Base-by-base conservation (phyloP, 1,140 invertebrate genomes). In the Tetramorium alpestre region DNA sequence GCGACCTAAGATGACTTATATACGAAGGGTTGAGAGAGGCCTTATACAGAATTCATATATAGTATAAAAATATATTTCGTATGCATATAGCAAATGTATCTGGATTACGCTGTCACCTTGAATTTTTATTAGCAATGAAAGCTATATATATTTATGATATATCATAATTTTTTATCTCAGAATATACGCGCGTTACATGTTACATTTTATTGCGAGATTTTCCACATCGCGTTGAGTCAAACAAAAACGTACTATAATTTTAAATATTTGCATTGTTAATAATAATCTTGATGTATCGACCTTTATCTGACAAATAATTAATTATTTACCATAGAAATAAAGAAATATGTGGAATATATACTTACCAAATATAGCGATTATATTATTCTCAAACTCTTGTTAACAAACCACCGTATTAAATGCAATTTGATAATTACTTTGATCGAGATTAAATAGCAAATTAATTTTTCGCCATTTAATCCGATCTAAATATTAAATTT, bases 291-390 rank as follows among this genome's bases (percentile, higher is more conserved):
- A 76, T 10, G 44, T 5, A 51, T 72, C 4, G 22, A 28, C 1
- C 28, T 62, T 60, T 4, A 25, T 38, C 69, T 38, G 18, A 60
- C 11, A 33, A 2, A 38, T 38, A 73, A 41, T 67, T 38, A 38
- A 49, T 58, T 60, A 84, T 49, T 73, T 60, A 33, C 5, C 41
- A 82, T 33, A 56, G 25, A 56, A 81, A 33, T 60, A 33, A 5
- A 49, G 11, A 73, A 22, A 73, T 75, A 75, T 73, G 18, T 38
- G 38, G 77, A 81, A 70, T 47, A 44, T 60, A 25, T 84, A 84
- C 80, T 84, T 84, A 84, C 80, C 80, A 84, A 84, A 11, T 38
- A 81, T 18, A 60, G 80, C 65, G 41, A 82, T 82, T 47, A 33
- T 49, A 28, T 73, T 84, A 84, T 49, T 22, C 10, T 73, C 80